Percentiles rank a stretch among this genome's conserved stretches.
phyloP scores from a whole-genome alignment of 2,113 vertebrate species.

The Spea multiplicata region DNA sequence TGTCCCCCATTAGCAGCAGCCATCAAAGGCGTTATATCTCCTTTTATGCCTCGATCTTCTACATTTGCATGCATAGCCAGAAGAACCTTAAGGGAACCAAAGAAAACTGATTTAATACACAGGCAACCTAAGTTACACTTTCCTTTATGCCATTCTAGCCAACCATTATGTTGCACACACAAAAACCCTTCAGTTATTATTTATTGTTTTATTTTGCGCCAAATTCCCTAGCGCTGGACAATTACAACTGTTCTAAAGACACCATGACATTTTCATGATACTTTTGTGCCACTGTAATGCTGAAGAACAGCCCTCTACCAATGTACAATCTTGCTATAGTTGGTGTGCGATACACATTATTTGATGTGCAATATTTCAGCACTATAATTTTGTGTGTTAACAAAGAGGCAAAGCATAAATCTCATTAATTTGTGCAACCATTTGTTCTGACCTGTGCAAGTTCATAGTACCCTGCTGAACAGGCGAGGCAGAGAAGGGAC shows the following conservation, averaged over 20 bases:
- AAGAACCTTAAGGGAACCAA: constrained; percentile 75
- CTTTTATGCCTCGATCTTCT: constrained; percentile 96
- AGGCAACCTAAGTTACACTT: neutral
- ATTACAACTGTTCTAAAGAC: neutral
- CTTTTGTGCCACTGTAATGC: neutral
- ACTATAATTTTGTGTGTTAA: too few species aligned
- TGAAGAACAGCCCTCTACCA: too few species aligned
- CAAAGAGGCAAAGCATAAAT: too few species aligned
- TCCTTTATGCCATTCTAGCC: too few species aligned
- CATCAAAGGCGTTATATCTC: constrained; percentile 97
- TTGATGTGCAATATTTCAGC: too few species aligned
- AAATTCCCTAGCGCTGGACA: too few species aligned
- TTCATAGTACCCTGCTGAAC: constrained; percentile 98
- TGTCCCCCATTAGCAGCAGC: constrained; percentile 97
- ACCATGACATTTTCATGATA: neutral
- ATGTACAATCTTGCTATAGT: too few species aligned
- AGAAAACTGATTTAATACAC: neutral
- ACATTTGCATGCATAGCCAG: constrained; percentile 98
- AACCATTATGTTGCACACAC: too few species aligned
- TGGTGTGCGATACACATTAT: too few species aligned
- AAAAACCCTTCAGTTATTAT: too few species aligned
- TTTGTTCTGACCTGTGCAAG: constrained; percentile 84
- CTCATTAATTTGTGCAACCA: too few species aligned
- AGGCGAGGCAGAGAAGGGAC: constrained; percentile 94
- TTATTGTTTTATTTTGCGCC: too few species aligned